These are phyloP conservation scores for Drosophila tsacasi DNA, from an alignment of 1,140 invertebrate genomes.

Conservation along the genomic window DNA sequence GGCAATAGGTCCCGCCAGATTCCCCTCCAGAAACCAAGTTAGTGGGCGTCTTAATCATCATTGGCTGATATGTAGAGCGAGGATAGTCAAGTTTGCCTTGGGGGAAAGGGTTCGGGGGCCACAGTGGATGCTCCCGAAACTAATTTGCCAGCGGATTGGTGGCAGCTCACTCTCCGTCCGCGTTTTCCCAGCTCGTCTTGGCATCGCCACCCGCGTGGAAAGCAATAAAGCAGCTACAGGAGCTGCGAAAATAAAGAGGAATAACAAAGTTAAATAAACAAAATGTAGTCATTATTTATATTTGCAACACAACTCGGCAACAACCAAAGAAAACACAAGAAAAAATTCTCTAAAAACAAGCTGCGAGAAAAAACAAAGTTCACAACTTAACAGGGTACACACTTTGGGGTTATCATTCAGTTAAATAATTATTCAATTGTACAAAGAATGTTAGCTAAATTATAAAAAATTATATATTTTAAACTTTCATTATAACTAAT, in stretches of 20 bases:
- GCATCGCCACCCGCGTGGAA: constrained; percentile 72
- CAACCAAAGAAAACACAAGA: constrained; percentile 50
- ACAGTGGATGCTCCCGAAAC: constrained; percentile 56
- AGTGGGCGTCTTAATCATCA: constrained; percentile 75
- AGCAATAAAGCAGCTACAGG: constrained; percentile 69
- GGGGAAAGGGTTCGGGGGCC: constrained; percentile 27
- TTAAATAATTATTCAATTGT: no score
- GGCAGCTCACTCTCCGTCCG: constrained; percentile 26
- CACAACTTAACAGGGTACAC: constrained; percentile 12
- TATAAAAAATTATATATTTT: no score
- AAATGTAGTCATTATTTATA: constrained; percentile 83
- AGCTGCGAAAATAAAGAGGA: constrained; percentile 53
- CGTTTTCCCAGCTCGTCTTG: constrained; percentile 17
- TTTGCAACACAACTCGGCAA: constrained; percentile 54
- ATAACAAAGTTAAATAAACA: constrained; percentile 82
- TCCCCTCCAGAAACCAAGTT: constrained; percentile 10
- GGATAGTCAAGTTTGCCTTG: constrained; percentile 29
- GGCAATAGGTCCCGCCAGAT: constrained; percentile 4
- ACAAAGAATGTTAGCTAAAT: no score
- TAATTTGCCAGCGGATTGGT: constrained; percentile 74
- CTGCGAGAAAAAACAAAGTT: constrained; percentile 48
- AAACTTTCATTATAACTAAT: no score
- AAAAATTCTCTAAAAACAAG: constrained; percentile 58
- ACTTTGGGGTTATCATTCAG: background rate
- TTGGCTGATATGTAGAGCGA: constrained; percentile 55